phyloP scores from a whole-genome alignment of 2,113 vertebrate genomes.

The Peucedramus taeniatus region DNA sequence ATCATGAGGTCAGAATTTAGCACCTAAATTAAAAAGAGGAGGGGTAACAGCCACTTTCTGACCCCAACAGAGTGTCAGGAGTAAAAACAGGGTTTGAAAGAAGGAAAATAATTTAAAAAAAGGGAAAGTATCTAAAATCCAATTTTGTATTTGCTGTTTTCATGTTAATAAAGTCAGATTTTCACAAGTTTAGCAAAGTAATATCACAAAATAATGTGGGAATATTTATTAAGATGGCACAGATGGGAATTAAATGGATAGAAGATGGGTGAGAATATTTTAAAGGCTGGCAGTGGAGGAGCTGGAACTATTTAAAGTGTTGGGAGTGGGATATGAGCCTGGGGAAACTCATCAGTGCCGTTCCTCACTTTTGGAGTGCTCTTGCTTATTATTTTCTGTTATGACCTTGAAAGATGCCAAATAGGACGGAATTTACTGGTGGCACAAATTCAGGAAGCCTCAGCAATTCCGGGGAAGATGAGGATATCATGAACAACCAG shows the following conservation, averaged over 20 bases:
- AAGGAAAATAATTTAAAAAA: background rate
- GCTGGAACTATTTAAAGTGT: background rate
- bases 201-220: fast-evolving
- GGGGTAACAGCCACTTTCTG: background rate
- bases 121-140: background rate
- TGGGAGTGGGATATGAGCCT: background rate
- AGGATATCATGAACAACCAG: background rate
- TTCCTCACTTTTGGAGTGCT: background rate
- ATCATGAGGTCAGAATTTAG: background rate
- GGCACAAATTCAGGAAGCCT: background rate
- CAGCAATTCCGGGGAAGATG: background rate
- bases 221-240: background rate
- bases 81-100: background rate
- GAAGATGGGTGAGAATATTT: background rate
- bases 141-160: background rate
- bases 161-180: background rate
- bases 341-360: fast-evolving
- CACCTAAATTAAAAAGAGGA: background rate
- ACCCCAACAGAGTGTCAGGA: fast-evolving
- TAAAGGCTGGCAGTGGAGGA: background rate
- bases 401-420: background rate
- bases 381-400: background rate
- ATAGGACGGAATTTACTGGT: background rate
- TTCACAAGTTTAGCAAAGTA: background rate
- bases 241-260: background rate